Percentiles rank a stretch among this genome's conserved stretches.
These are phyloP conservation scores for Tribolium castaneum DNA, from an alignment of 1,140 invertebrate genomes.

Conservation along the genomic window DNA sequence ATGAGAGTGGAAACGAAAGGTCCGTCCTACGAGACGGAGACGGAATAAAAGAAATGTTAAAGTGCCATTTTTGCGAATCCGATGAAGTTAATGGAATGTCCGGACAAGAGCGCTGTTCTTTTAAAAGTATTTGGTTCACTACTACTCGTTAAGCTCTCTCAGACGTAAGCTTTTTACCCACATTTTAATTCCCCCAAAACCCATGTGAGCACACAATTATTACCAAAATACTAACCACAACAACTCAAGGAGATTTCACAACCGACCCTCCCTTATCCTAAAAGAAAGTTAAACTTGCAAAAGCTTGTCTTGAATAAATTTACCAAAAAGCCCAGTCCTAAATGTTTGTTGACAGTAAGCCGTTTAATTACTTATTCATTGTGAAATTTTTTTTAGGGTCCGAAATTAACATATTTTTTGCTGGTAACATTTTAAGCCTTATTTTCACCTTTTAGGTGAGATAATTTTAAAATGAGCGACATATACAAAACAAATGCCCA, in stretches of 20 bases:
- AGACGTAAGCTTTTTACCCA: background rate
- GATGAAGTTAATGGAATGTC: slow-evolving; percentile 52
- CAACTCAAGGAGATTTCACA: background rate
- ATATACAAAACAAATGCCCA: no score
- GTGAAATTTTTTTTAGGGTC: no score
- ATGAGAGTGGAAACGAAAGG: slow-evolving; percentile 44
- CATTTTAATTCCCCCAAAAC: background rate
- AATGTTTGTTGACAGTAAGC: no score
- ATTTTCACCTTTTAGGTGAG: no score
- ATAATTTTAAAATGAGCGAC: no score
- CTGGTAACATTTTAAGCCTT: no score
- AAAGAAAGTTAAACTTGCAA: no score
- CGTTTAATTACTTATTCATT: no score
- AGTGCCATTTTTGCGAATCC: slow-evolving; percentile 54
- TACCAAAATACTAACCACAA: background rate
- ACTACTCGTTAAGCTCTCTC: background rate
- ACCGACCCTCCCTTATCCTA: no score
- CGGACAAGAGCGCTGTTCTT: slow-evolving; percentile 22
- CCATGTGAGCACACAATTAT: background rate
- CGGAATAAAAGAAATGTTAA: slow-evolving; percentile 47
- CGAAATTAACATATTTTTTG: no score
- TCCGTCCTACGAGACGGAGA: slow-evolving; percentile 32
- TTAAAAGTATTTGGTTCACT: slow-evolving; percentile 17
- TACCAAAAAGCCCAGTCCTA: no score
- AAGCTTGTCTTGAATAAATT: no score